Conservation (phyloP, 1,140 invertebrate genomes). For the Fopius arisanus region DNA sequence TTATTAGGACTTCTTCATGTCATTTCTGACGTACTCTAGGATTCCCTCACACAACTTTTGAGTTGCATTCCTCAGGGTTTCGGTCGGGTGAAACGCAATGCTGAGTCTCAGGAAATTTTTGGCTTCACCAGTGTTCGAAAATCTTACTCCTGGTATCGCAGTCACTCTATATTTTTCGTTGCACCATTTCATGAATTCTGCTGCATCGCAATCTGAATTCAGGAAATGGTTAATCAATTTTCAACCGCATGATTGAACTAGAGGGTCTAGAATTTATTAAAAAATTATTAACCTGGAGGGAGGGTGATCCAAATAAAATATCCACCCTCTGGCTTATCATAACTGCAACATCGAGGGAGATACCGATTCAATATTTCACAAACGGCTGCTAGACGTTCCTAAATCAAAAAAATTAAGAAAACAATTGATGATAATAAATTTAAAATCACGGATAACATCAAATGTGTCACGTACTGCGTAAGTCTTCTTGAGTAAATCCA, state of each 20-base stretch:
- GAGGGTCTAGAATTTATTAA: conserved; percentile 12
- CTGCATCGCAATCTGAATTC: conserved; percentile 47
- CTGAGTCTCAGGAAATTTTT: conserved; percentile 62
- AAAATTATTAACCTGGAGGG: conserved; percentile 39
- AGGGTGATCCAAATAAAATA: conserved; percentile 70
- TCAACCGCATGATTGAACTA: neutral
- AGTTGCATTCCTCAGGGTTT: conserved; percentile 45
- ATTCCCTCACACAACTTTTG: conserved; percentile 49
- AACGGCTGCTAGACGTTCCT: conserved; percentile 62
- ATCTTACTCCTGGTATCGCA: conserved; percentile 64
- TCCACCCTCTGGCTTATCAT: conserved; percentile 64
- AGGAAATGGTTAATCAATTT: conserved; percentile 19
- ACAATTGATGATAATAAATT: neutral
- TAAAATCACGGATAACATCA: neutral
- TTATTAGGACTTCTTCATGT: neutral
- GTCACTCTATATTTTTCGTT: conserved; percentile 56
- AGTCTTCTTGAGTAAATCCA: conserved; percentile 58
- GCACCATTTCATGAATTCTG: conserved; percentile 56
- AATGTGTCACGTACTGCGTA: conserved; percentile 51
- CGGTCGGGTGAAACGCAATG: conserved; percentile 61
- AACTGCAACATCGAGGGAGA: conserved; percentile 61
- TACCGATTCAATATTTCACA: conserved; percentile 55
- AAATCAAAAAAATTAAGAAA: neutral
- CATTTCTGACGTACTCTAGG: conserved; percentile 36
- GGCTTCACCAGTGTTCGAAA: conserved; percentile 51